These are phyloP conservation scores for Anguilla rostrata DNA, from an alignment of 2,113 vertebrate species.

Conservation along the genomic window DNA sequence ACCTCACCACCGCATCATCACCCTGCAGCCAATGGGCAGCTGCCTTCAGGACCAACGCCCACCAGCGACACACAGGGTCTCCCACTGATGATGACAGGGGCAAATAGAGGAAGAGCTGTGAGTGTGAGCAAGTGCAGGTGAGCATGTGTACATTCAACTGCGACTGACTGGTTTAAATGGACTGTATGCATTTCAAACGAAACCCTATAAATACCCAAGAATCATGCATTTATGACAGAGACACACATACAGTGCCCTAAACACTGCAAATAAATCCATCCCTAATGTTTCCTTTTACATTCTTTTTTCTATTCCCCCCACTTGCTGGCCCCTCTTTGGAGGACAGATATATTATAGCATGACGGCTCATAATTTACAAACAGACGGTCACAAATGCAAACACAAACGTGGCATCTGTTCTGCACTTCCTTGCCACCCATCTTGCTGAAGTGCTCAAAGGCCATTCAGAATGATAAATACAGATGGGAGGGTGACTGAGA, in stretches of 20 bases:
- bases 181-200: background rate
- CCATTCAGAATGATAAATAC: background rate
- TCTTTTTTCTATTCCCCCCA: no score
- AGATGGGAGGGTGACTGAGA: slow-evolving; percentile 4
- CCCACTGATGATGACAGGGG: slow-evolving; percentile 66
- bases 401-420: no score
- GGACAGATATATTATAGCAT: no score
- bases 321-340: no score
- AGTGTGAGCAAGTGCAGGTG: background rate
- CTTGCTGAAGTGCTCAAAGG: no score
- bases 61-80: slow-evolving; percentile 91
- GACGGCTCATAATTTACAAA: no score
- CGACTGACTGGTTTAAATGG: background rate
- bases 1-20: slow-evolving; percentile 78
- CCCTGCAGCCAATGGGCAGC: slow-evolving; percentile 87
- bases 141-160: background rate
- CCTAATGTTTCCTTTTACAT: no score
- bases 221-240: background rate
- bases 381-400: no score
- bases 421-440: no score
- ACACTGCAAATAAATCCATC: background rate
- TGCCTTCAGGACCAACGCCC: slow-evolving; percentile 84
- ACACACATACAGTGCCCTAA: background rate
- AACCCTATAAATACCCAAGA: background rate
- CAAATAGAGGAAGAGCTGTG: background rate